Conservation (phyloP, 2,113 vertebrate genomes). For the Nesoenas mayeri region DNA sequence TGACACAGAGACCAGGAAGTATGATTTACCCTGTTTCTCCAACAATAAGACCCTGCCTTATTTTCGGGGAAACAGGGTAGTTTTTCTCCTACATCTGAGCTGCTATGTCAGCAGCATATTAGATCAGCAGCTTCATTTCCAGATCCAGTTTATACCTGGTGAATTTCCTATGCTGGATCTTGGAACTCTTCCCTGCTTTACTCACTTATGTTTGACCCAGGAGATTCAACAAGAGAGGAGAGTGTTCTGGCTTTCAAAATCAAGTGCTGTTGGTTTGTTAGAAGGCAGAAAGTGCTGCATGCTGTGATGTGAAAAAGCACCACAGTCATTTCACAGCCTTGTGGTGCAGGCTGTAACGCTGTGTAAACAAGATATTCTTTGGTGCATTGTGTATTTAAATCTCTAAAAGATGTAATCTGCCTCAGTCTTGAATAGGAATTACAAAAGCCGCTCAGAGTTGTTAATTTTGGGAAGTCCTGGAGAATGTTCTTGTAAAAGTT, state of each 20-base stretch:
- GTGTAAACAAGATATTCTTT: not conserved
- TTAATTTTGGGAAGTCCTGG: slow-evolving; percentile 7
- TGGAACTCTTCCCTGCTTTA: not conserved
- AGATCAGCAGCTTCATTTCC: not conserved
- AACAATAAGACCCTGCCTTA: too few relatives aligned
- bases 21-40: not conserved
- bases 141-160: not conserved
- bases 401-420: not conserved
- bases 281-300: not conserved
- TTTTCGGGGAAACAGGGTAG: too few relatives aligned
- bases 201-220: not conserved
- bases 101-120: not conserved
- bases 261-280: too few relatives aligned
- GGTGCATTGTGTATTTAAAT: not conserved
- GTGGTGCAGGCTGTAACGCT: not conserved
- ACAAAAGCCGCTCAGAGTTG: not conserved
- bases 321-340: not conserved
- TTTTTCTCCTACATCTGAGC: not conserved
- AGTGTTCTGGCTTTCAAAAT: too few relatives aligned
- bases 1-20: not conserved
- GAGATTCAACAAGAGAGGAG: not conserved
- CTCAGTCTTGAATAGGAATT: not conserved
- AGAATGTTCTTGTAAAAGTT: not conserved
- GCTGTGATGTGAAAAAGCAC: not conserved
- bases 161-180: not conserved